These are phyloP conservation scores for Sebastes vulpes DNA, from an alignment of 2,797 vertebrate genomes.

Conservation along the genomic window DNA sequence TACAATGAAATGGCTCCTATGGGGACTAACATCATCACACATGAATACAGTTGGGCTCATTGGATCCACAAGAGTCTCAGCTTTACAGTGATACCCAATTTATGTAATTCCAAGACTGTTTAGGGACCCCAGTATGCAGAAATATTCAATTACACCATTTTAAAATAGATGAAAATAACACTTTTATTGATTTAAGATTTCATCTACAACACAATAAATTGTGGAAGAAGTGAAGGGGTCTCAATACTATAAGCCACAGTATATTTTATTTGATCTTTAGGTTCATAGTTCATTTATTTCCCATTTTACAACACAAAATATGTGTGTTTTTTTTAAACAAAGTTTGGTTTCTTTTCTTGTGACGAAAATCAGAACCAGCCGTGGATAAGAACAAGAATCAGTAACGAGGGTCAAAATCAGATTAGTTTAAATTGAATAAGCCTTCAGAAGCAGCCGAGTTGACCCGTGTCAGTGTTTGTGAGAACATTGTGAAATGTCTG, in stretches of 20 bases:
- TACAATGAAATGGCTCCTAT: no score
- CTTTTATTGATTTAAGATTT: not conserved
- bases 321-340: not conserved
- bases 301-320: not conserved
- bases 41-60: no score
- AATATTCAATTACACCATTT: no score
- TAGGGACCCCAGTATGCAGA: no score
- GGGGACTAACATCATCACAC: no score
- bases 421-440: not conserved
- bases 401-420: not conserved
- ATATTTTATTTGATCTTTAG: not conserved
- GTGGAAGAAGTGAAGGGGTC: no score
- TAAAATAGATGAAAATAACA: no score
- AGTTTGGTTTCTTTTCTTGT: not conserved
- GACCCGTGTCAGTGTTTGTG: not conserved
- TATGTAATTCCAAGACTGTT: no score
- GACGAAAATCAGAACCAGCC: not conserved
- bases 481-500: not conserved
- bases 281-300: not conserved
- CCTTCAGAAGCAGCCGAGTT: not conserved
- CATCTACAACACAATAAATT: no score
- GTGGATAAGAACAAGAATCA: not conserved
- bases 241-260: no score
- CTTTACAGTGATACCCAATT: no score
- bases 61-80: no score